Base-by-base conservation (phyloP, 1,140 invertebrate genomes). In the Drosophila ohnishii region DNA sequence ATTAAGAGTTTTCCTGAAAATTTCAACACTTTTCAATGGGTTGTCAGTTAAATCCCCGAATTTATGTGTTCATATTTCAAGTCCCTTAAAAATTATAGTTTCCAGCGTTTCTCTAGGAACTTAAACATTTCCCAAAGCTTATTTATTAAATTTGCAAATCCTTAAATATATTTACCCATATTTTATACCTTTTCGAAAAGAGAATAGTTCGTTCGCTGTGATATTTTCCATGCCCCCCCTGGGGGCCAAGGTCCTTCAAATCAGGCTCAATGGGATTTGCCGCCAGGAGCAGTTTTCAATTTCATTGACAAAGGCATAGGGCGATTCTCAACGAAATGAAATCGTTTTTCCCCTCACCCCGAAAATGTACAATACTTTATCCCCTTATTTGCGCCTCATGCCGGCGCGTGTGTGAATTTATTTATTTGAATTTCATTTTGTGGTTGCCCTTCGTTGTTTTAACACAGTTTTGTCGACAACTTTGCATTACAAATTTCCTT, bases 371-470 rank as follows among this genome's bases (percentile, higher is more conserved):
- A 70, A 65, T 56, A 44, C 61, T 30, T 44, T 44, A 40, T 59
- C 44, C 37, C 32, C 48, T 25, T 37, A 55, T 55, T 61, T 34
- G 74, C 22, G 69, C 39, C 65, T 48, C 58, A 58, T 62, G 58
- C 48, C 57, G 56, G 78, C 63, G 76, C 77, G 80, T 84, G 76
- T 80, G 66, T 72, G 75, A 78, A 77, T 84, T 71, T 88, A 78
- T 88, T 84, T 88, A 89, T 80, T 88, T 85, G 84, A 88, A 80
- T 89, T 88, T 89, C 74, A 88, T 84, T 80, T 75, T 87, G 84
- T 72, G 80, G 84, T 78, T 84, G 73, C 39, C 35, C 16, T 42
- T 45, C 13, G 2, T 75, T 75, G 57, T 73, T 87, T 87, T 66
- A 85, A 81, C 82, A 71, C 82, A 66, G 44, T 79, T 86, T 75